Evolutionary conservation across 1,140 invertebrate genomes (phyloP).

Genomic region (Forficula auricularia): DNA sequence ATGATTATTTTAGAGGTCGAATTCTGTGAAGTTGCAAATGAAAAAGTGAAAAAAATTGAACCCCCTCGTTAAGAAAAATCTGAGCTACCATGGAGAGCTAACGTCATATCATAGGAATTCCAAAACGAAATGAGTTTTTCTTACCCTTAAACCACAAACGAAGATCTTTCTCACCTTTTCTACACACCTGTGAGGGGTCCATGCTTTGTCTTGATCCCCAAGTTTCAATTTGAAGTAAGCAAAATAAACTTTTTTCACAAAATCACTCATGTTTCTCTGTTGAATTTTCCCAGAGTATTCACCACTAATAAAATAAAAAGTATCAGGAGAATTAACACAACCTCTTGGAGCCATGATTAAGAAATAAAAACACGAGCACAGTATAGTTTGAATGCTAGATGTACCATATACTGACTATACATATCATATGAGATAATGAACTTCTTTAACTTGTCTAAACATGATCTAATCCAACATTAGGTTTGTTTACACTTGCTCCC

Average conservation of each 20-base stretch:
- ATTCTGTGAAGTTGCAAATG: too few species aligned
- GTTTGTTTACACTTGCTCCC: too few species aligned
- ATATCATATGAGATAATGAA: background rate
- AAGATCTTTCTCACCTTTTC: conserved; percentile 11
- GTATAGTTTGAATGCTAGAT: conserved; percentile 2
- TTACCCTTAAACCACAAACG: conserved; percentile 11
- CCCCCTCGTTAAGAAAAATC: too few species aligned
- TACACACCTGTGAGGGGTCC: conserved; percentile 5
- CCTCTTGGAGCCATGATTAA: background rate
- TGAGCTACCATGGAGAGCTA: too few species aligned
- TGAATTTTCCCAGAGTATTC: background rate
- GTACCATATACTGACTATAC: background rate
- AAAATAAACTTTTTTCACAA: conserved; percentile 10
- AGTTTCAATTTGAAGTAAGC: conserved; percentile 9
- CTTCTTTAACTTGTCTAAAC: conserved; percentile 1
- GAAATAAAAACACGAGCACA: conserved; percentile 6
- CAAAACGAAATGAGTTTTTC: conserved; percentile 8
- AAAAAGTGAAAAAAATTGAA: too few species aligned
- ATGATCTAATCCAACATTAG: too few species aligned
- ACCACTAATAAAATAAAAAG: too few species aligned
- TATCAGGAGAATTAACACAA: too few species aligned
- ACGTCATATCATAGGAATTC: conserved; percentile 5
- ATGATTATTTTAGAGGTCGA: too few species aligned
- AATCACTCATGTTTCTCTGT: conserved; percentile 8
- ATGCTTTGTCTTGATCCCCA: conserved; percentile 10